phyloP scores from a whole-genome alignment of 2,888 invertebrate genomes.

The Epistrophe grossulariae region DNA sequence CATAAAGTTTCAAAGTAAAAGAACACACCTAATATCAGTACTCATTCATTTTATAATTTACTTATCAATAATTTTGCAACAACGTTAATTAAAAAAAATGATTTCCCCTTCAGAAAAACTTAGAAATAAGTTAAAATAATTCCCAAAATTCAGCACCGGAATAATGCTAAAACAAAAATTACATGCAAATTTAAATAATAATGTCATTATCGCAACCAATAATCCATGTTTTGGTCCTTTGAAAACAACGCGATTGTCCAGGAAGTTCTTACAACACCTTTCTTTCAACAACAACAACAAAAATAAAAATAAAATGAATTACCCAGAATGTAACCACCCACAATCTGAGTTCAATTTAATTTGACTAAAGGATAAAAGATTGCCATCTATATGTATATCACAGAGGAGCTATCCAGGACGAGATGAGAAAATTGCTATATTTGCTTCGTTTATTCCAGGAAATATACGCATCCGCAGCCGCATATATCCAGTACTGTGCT shows the following conservation, averaged over 20 bases:
- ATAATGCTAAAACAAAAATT: background rate
- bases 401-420: constrained; percentile 29
- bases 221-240: constrained; percentile 34
- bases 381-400: constrained; percentile 57
- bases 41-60: too few species aligned
- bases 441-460: constrained; percentile 66
- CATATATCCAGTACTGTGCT: background rate
- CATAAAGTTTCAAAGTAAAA: too few species aligned
- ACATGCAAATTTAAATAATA: constrained; percentile 30
- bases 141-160: background rate
- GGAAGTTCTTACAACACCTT: constrained; percentile 38
- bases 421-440: constrained; percentile 54
- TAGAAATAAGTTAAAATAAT: constrained; percentile 2
- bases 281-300: background rate
- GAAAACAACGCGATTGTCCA: background rate
- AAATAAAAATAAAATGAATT: background rate
- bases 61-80: too few species aligned
- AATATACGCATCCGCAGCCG: constrained; percentile 38
- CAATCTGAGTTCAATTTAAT: constrained; percentile 67
- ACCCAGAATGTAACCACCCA: constrained; percentile 13
- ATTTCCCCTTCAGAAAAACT: constrained; percentile 35
- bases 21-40: too few species aligned
- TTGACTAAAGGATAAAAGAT: constrained; percentile 67
- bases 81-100: background rate
- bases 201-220: constrained; percentile 53